These are phyloP conservation scores for Ctenodactylus gundi DNA, from an alignment of 2,113 vertebrate genomes.

Conservation along the genomic window DNA sequence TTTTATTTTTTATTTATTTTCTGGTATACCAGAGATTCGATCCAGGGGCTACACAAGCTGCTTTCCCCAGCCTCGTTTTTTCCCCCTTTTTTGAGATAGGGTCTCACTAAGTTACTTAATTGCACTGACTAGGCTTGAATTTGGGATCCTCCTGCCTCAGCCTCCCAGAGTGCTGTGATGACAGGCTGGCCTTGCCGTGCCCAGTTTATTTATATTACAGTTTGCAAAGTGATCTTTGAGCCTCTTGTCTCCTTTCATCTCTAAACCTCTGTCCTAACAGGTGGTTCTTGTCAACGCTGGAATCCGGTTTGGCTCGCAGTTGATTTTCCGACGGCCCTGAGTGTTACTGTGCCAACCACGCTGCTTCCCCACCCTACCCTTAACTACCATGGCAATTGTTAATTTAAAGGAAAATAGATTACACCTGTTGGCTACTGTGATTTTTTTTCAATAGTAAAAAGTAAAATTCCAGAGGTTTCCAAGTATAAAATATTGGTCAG, in stretches of 20 bases:
- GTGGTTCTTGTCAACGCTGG: slow-evolving; percentile 83
- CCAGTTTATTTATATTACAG: not conserved
- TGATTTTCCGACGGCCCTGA: slow-evolving; percentile 82
- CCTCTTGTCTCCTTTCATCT: slow-evolving; percentile 37
- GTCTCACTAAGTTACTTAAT: too few species aligned
- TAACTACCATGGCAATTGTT: slow-evolving; percentile 25
- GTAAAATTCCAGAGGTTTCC: slow-evolving; percentile 4
- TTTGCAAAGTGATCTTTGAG: slow-evolving; percentile 31
- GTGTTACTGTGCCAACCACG: slow-evolving; percentile 80
- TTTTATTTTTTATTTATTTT: too few species aligned
- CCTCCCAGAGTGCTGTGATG: too few species aligned
- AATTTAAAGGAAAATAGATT: slow-evolving; percentile 56
- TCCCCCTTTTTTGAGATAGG: too few species aligned
- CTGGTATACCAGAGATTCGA: too few species aligned
- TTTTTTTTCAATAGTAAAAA: slow-evolving; percentile 52
- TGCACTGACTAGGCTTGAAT: too few species aligned
- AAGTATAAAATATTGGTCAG: not conserved
- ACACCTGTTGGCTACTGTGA: not conserved
- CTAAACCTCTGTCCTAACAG: slow-evolving; percentile 79
- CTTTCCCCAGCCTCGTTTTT: too few species aligned
- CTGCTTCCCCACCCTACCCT: slow-evolving; percentile 32
- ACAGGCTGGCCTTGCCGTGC: too few species aligned
- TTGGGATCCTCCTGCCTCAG: too few species aligned
- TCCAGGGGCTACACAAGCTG: too few species aligned
- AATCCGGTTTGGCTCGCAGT: slow-evolving; percentile 82